These are phyloP conservation scores for Bostrychus sinensis DNA, from an alignment of 2,113 vertebrate genomes.

Conservation along the genomic window DNA sequence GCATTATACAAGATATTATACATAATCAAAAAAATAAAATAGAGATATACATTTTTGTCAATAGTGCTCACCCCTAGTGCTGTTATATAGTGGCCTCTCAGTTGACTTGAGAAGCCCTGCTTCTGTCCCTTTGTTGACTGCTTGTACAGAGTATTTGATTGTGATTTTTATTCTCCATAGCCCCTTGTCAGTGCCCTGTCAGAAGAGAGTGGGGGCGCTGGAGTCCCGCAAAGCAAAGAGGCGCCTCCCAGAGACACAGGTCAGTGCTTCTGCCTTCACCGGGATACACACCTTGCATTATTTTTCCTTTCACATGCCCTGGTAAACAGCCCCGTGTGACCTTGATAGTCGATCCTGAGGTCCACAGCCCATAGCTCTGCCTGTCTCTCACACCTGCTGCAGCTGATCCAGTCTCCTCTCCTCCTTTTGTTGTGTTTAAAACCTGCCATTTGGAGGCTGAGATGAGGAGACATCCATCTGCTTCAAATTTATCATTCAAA, in stretches of 20 bases:
- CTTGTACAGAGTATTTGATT: conserved; percentile 36
- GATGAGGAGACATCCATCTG: conserved; percentile 17
- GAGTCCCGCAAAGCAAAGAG: conserved; percentile 82
- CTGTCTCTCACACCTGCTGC: conserved; percentile 29
- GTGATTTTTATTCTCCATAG: conserved; percentile 55
- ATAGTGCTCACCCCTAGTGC: too few relatives aligned
- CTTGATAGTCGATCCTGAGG: too few relatives aligned
- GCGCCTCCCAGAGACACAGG: conserved; percentile 82
- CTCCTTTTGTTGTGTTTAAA: conserved; percentile 11
- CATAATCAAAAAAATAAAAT: too few relatives aligned
- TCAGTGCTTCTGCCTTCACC: conserved; percentile 68
- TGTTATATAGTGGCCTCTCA: too few relatives aligned
- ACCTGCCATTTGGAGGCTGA: conserved; percentile 20
- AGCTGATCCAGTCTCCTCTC: conserved; percentile 14
- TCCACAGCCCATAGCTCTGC: too few relatives aligned
- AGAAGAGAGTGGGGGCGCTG: conserved; percentile 71
- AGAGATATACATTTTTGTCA: too few relatives aligned
- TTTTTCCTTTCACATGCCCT: conserved; percentile 32
- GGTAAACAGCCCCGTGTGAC: conserved; percentile 56
- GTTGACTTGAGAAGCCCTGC: too few relatives aligned
- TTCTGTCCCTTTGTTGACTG: conserved; percentile 1
- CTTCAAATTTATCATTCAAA: conserved; percentile 57
- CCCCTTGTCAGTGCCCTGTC: conserved; percentile 79
- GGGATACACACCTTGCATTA: conserved; percentile 27
- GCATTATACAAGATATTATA: too few relatives aligned